These are phyloP conservation scores for Nixonia krombeini DNA, from an alignment of 1,140 invertebrate species.

Conservation along the genomic window DNA sequence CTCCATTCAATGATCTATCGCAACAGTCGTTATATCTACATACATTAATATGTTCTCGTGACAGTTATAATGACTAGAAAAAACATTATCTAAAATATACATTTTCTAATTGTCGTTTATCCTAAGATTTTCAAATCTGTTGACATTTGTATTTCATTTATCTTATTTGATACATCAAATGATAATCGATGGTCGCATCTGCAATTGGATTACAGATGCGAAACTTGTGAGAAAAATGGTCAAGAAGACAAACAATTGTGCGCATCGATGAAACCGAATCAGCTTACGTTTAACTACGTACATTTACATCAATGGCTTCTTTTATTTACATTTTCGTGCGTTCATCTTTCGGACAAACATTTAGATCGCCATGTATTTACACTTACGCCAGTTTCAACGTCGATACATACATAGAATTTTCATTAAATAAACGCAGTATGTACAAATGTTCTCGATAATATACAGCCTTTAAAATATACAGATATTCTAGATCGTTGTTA, in stretches of 20 bases:
- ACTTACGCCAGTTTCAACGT: no score
- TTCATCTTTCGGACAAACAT: neutral
- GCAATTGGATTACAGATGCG: no score
- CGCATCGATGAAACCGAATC: neutral
- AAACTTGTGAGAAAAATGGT: no score
- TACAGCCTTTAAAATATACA: constrained; percentile 21
- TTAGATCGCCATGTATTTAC: neutral
- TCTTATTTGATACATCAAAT: no score
- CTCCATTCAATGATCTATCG: neutral
- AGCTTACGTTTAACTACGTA: neutral
- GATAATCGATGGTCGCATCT: no score
- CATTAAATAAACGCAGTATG: constrained; percentile 1
- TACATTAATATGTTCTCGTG: neutral
- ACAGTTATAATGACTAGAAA: no score
- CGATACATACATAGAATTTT: neutral
- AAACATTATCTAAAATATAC: no score
- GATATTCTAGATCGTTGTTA: neutral
- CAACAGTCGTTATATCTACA: neutral
- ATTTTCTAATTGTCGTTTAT: no score
- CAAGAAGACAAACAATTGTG: no score
- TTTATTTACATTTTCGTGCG: neutral
- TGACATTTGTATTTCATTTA: no score
- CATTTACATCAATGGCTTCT: constrained; percentile 20
- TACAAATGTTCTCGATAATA: constrained; percentile 8
- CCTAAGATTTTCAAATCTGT: no score